Evolutionary conservation across 2,888 invertebrate genomes (phyloP).

Genomic region (Galerucella pusilla): DNA sequence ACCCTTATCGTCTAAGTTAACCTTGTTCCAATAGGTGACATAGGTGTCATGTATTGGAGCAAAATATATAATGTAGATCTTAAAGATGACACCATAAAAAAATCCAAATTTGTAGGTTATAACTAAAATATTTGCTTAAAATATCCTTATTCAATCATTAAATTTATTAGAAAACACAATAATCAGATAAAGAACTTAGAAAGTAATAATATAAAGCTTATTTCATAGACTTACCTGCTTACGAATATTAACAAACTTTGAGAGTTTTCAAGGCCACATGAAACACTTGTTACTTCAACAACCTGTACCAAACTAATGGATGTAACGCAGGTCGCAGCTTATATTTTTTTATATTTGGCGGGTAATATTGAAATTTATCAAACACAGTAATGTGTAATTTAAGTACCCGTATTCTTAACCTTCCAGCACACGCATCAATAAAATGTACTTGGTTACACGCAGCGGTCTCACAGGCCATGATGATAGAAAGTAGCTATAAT

Average conservation of each 20-base stretch:
- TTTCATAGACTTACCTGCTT: constrained; percentile 18
- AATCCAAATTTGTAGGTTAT: not conserved
- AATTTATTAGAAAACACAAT: constrained; percentile 15
- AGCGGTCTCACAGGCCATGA: too few relatives aligned
- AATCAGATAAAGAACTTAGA: constrained; percentile 10
- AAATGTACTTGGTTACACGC: too few relatives aligned
- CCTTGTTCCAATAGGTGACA: constrained; percentile 18
- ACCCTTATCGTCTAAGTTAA: constrained; percentile 15
- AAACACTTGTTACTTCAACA: too few relatives aligned
- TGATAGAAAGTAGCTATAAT: too few relatives aligned
- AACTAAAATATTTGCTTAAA: not conserved
- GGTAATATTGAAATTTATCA: too few relatives aligned
- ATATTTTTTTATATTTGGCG: too few relatives aligned
- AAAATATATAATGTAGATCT: constrained; percentile 16
- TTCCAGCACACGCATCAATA: too few relatives aligned
- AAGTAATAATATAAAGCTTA: constrained; percentile 13
- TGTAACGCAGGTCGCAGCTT: too few relatives aligned
- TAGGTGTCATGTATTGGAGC: constrained; percentile 15
- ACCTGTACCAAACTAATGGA: too few relatives aligned
- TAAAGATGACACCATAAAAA: constrained; percentile 15
- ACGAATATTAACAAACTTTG: constrained; percentile 17
- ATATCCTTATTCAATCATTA: constrained; percentile 8
- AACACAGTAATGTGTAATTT: too few relatives aligned
- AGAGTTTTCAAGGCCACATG: too few relatives aligned
- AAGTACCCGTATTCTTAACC: too few relatives aligned